Evolutionary conservation across 2,888 invertebrate genomes (phyloP).

Genomic region (Choreutis nemorana): DNA sequence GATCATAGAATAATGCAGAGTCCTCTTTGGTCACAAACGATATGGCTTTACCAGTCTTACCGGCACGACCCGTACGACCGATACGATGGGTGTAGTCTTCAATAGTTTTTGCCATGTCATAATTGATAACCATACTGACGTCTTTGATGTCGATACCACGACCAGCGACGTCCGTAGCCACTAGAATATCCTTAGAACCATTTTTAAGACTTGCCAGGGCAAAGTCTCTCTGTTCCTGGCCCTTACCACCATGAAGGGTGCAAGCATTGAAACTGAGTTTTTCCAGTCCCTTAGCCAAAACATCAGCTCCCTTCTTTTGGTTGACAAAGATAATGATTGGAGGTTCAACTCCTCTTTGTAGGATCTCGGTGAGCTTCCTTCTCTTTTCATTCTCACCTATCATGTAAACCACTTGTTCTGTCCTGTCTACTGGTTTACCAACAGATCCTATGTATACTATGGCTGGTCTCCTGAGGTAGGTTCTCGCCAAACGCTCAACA

Average conservation of each 20-base stretch:
- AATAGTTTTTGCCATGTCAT: slow-evolving; percentile 99
- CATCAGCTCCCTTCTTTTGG: slow-evolving; percentile 99
- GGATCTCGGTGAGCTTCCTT: slow-evolving; percentile 93
- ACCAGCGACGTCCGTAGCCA: slow-evolving; percentile 99
- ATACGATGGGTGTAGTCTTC: slow-evolving; percentile 99
- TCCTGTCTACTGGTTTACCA: slow-evolving; percentile 97
- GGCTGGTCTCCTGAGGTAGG: slow-evolving; percentile 94
- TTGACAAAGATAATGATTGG: slow-evolving; percentile 99
- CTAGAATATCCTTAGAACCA: slow-evolving; percentile 96
- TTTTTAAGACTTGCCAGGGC: slow-evolving; percentile 96
- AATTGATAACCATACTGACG: slow-evolving; percentile 98
- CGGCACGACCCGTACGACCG: slow-evolving; percentile 98
- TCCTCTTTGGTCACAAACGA: slow-evolving; percentile 98
- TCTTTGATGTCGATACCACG: slow-evolving; percentile 99
- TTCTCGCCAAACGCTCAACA: slow-evolving; percentile 94
- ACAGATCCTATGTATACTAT: slow-evolving; percentile 97
- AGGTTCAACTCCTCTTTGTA: slow-evolving; percentile 89
- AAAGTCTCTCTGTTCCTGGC: slow-evolving; percentile 98
- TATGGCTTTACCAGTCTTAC: slow-evolving; percentile 95
- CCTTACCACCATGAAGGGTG: slow-evolving; percentile 99
- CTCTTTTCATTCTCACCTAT: slow-evolving; percentile 96
- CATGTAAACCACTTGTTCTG: slow-evolving; percentile 97
- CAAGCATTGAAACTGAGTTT: slow-evolving; percentile 97
- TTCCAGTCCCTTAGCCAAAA: slow-evolving; percentile 95
- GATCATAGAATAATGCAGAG: slow-evolving; percentile 92